phyloP scores from a whole-genome alignment of 2,888 invertebrate genomes.

The Lordiphosa fenestrarum region DNA sequence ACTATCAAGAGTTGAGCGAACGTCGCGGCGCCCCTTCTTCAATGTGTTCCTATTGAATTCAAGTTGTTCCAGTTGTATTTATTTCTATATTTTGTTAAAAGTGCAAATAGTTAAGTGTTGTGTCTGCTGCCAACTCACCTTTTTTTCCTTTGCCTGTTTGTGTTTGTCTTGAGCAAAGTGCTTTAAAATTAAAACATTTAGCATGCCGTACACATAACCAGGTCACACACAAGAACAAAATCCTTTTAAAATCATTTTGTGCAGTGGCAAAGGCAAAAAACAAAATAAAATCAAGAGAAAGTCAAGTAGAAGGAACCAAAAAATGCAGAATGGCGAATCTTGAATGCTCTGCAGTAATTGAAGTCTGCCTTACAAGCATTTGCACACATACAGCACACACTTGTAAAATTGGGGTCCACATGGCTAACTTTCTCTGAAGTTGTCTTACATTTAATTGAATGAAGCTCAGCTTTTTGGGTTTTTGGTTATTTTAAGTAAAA shows the following conservation, averaged over 20 bases:
- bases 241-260: conserved; percentile 71
- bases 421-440: too few relatives aligned
- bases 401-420: too few relatives aligned
- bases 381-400: too few relatives aligned
- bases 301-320: conserved; percentile 7
- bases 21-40: too few relatives aligned
- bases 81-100: too few relatives aligned
- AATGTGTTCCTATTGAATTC: background rate
- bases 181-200: conserved; percentile 45
- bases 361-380: too few relatives aligned
- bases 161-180: conserved; percentile 22
- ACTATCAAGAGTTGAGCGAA: too few relatives aligned
- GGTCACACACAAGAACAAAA: conserved; percentile 26
- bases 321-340: background rate
- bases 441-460: too few relatives aligned
- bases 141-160: background rate
- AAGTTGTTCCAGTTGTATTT: background rate
- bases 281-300: conserved; percentile 12
- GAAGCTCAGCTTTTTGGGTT: too few relatives aligned
- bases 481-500: too few relatives aligned
- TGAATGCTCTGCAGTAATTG: conserved; percentile 7
- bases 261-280: conserved; percentile 19
- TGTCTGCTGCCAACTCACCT: background rate
- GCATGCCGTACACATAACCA: conserved; percentile 19
- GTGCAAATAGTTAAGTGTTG: background rate